Conservation (phyloP, 2,113 vertebrate genomes). For the Numenius arquata region DNA sequence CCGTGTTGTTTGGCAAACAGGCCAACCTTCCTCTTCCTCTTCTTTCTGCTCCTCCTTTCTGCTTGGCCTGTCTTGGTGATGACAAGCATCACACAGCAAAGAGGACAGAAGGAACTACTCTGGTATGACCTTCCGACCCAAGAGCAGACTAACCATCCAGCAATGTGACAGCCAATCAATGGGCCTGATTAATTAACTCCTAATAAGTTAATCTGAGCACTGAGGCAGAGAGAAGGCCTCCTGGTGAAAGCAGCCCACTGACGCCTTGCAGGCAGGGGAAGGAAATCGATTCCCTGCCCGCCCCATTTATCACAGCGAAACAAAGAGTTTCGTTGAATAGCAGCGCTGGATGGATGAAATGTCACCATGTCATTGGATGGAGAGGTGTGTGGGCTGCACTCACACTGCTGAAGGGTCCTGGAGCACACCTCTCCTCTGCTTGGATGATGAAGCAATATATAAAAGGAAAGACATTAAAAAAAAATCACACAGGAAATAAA, state of each 20-base stretch:
- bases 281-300: slow-evolving; percentile 21
- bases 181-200: slow-evolving; percentile 66
- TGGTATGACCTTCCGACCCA: fast-evolving
- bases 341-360: neutral
- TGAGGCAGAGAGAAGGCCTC: slow-evolving; percentile 24
- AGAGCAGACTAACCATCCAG: neutral
- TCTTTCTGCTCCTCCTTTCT: neutral
- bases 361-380: neutral
- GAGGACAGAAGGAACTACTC: neutral
- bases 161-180: slow-evolving; percentile 49
- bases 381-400: neutral
- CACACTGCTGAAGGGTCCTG: neutral
- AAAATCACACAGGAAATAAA: neutral
- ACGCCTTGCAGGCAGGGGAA: neutral
- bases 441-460: neutral
- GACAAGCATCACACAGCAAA: neutral
- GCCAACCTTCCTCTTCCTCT: neutral
- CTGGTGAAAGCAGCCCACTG: slow-evolving; percentile 2
- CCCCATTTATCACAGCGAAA: slow-evolving; percentile 22
- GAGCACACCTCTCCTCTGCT: neutral
- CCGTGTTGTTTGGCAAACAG: neutral
- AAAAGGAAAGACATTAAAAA: neutral
- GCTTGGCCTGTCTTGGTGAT: neutral
- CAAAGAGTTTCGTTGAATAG: neutral
- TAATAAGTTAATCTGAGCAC: slow-evolving; percentile 54